A percentile compares a stretch with the other conserved stretches of the same genome.
phyloP scores from a whole-genome alignment of 2,113 vertebrate species.

The Physeter macrocephalus region DNA sequence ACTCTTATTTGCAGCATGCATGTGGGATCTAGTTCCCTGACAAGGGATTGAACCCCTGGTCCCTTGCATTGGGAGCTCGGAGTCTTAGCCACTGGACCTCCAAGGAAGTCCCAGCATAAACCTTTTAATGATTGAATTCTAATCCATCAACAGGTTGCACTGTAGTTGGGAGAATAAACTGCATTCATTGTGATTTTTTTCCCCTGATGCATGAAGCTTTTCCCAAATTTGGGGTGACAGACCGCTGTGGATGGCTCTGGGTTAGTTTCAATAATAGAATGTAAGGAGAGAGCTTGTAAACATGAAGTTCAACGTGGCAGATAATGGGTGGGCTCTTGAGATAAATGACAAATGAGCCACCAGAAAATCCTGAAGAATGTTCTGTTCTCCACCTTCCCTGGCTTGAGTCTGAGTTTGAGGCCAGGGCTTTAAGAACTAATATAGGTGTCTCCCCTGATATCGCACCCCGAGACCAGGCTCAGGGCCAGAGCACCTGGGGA shows the following conservation, averaged over 20 bases:
- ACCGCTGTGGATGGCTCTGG: background rate
- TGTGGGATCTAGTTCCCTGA: no score
- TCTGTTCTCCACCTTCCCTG: background rate
- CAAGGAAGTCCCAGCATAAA: background rate
- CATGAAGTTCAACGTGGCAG: background rate
- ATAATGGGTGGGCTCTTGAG: background rate
- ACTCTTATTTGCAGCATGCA: no score
- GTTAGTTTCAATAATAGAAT: background rate
- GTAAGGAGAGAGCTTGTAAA: background rate
- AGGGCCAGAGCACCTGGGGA: accelerated
- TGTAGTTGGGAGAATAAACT: background rate
- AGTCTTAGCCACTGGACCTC: no score
- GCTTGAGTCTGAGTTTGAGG: background rate
- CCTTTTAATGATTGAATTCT: background rate
- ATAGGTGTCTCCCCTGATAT: background rate
- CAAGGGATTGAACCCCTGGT: no score
- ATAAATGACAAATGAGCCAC: background rate
- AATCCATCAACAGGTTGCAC: background rate
- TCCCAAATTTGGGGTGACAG: background rate
- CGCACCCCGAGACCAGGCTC: accelerated
- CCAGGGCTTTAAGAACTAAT: background rate
- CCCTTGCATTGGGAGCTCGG: no score
- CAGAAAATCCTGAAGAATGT: background rate
- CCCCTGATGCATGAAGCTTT: background rate
- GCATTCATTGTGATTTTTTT: background rate